These are phyloP conservation scores for Porites evermanni DNA, from an alignment of 92 coral and sea anemone species.

Conservation along the genomic window DNA sequence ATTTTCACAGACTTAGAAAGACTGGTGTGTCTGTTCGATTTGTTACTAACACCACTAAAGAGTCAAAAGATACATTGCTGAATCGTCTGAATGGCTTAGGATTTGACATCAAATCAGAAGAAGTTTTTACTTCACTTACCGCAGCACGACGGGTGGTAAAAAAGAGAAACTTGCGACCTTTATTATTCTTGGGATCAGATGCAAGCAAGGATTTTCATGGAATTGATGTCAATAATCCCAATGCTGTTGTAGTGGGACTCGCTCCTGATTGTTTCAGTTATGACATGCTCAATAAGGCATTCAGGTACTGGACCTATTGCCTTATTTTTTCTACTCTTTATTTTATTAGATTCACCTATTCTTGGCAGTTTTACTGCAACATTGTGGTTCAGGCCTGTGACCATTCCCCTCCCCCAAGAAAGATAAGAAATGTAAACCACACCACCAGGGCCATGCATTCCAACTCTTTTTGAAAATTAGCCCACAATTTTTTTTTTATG, in stretches of 20 bases:
- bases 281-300: constrained; percentile 85
- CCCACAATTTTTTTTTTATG: too few relatives aligned
- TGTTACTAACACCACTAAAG: constrained; percentile 98
- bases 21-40: constrained; percentile 86
- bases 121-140: constrained; percentile 94
- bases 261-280: constrained; percentile 92
- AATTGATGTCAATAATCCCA: constrained; percentile 68
- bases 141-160: constrained; percentile 89
- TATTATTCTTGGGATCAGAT: constrained; percentile 81
- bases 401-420: too few relatives aligned
- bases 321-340: too few relatives aligned
- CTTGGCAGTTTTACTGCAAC: background rate
- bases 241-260: constrained; percentile 93
- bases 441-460: too few relatives aligned
- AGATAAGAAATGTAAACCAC: too few relatives aligned
- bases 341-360: too few relatives aligned
- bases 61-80: constrained; percentile 84
- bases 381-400: background rate
- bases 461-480: too few relatives aligned
- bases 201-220: constrained; percentile 87
- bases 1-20: constrained; percentile 73
- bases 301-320: constrained; percentile 65
- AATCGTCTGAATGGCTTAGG: constrained; percentile 76
- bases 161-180: constrained; percentile 74
- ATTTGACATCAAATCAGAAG: constrained; percentile 81